A percentile compares a stretch with the other conserved stretches of the same genome.
Evolutionary conservation across 2,888 invertebrate species (phyloP).

Genomic region (Drosophila cognata): DNA sequence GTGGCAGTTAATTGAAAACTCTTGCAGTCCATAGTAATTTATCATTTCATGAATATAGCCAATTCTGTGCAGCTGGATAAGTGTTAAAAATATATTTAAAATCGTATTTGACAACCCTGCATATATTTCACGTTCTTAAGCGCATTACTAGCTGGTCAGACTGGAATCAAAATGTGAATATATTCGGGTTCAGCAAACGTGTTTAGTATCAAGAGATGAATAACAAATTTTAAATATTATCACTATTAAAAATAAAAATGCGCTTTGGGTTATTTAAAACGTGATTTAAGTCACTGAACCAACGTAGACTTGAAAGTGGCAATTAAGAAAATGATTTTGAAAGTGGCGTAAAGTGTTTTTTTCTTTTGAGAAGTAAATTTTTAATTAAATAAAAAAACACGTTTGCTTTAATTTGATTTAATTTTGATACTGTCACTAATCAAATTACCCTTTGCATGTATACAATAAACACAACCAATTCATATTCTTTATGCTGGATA

Average conservation of each 20-base stretch:
- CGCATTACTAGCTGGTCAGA: conserved; percentile 41
- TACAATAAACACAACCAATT: not conserved
- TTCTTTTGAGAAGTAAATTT: conserved; percentile 12
- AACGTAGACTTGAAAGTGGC: conserved; percentile 3
- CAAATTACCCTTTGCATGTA: conserved; percentile 3
- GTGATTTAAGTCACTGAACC: conserved; percentile 23
- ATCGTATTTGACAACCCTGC: conserved; percentile 9
- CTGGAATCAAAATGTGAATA: conserved; percentile 35
- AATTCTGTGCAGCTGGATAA: conserved; percentile 6
- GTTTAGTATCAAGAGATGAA: conserved; percentile 31
- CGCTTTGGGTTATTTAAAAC: conserved; percentile 6
- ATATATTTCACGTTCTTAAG: not conserved
- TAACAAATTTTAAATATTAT: conserved; percentile 9
- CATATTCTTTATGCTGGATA: not conserved
- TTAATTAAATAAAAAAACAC: conserved; percentile 9
- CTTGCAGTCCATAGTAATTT: conserved; percentile 19
- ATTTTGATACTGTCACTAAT: conserved; percentile 11
- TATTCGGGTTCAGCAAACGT: conserved; percentile 37
- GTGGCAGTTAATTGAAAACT: conserved; percentile 72
- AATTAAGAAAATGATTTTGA: not conserved
- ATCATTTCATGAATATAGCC: not conserved
- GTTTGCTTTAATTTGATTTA: conserved; percentile 3
- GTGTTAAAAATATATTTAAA: not conserved
- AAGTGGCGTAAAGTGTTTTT: not conserved
- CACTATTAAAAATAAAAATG: conserved; percentile 4